phyloP scores from a whole-genome alignment of 2,113 vertebrate species.

The Pavo muticus region DNA sequence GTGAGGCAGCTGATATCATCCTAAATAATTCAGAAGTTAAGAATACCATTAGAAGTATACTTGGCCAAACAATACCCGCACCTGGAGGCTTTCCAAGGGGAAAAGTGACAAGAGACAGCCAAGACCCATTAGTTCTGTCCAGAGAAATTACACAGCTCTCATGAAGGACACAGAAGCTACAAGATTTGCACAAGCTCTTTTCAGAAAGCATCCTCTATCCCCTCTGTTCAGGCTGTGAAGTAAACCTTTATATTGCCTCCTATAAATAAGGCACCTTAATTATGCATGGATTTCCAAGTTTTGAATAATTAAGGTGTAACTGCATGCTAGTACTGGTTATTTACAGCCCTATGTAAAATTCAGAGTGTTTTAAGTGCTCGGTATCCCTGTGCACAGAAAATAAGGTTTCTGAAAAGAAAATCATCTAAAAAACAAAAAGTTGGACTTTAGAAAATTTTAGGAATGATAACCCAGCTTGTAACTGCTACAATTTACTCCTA shows the following conservation, averaged over 20 bases:
- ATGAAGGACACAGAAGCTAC: not conserved
- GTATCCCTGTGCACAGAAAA: not conserved
- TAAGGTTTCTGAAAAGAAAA: not conserved
- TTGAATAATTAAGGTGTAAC: not conserved
- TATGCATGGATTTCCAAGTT: not conserved
- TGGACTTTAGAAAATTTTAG: not conserved
- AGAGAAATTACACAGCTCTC: not conserved
- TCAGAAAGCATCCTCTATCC: not conserved
- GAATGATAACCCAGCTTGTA: not conserved
- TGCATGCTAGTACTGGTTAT: not conserved
- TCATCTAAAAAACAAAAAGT: not conserved
- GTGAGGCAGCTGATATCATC: not conserved
- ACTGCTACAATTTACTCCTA: not conserved
- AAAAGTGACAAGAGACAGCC: not conserved
- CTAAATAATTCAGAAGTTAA: not conserved
- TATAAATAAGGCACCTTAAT: not conserved
- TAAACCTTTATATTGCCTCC: not conserved
- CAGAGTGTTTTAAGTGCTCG: not conserved
- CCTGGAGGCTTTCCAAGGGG: not conserved
- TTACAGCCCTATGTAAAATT: not conserved
- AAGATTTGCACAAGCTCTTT: not conserved
- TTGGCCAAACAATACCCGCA: not conserved
- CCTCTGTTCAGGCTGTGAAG: not conserved
- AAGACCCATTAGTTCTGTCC: not conserved
- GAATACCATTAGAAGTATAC: not conserved